A percentile compares a stretch with the other conserved stretches of the same genome.
These are phyloP conservation scores for Istiophorus platypterus DNA, from an alignment of 2,113 vertebrate genomes.

Conservation along the genomic window DNA sequence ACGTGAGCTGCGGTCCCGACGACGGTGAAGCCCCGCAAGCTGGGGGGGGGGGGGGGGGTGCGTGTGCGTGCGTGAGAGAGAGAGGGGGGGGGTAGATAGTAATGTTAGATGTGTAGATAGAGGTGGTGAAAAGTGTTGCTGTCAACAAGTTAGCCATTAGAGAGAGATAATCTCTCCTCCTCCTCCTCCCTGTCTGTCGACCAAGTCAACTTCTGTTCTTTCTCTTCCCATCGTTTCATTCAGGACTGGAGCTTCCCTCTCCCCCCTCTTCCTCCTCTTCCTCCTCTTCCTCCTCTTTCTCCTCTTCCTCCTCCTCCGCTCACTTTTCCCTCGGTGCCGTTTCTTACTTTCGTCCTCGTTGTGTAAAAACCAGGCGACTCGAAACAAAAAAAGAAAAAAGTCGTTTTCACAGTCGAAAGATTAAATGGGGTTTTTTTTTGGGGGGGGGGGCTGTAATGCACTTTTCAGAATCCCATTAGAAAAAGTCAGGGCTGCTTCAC, in stretches of 20 bases:
- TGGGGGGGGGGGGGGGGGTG: too few species aligned
- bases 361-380: neutral
- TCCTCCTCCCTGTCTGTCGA: constrained; percentile 48
- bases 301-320: neutral
- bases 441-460: neutral
- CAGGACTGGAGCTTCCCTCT: neutral
- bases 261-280: neutral
- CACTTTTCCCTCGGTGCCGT: too few species aligned
- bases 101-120: constrained; percentile 71
- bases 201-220: constrained; percentile 54
- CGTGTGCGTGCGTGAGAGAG: constrained; percentile 27
- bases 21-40: too few species aligned
- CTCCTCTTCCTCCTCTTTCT: neutral
- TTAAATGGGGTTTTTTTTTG: neutral
- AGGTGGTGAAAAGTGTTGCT: constrained; percentile 76
- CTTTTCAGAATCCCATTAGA: neutral
- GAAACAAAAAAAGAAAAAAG: too few species aligned
- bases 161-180: constrained; percentile 75
- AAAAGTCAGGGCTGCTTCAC: neutral
- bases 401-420: neutral
- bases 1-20: constrained; percentile 44
- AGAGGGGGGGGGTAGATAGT: constrained; percentile 45
- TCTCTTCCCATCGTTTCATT: constrained; percentile 30
- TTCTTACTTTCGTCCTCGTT: neutral
- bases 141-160: constrained; percentile 77